Evolutionary conservation across 2,888 invertebrate genomes (phyloP).

Genomic region (Oxytorus armatus): DNA sequence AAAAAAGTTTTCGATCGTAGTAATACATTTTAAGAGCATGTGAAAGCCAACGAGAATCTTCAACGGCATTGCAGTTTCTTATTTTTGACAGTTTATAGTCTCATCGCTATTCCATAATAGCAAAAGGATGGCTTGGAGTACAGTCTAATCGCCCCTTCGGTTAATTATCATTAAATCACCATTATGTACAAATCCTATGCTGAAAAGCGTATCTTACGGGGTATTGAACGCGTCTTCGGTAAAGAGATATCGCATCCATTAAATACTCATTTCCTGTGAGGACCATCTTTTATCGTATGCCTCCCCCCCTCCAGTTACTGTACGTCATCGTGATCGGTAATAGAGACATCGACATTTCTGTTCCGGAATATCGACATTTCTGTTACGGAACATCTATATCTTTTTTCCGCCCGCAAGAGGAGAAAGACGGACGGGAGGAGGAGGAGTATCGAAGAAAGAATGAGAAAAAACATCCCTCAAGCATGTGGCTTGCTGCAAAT

Average conservation of each 20-base stretch:
- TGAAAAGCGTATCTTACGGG: neutral
- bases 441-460: too few relatives aligned
- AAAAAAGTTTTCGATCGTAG: too few relatives aligned
- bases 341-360: slow-evolving; percentile 24
- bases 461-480: slow-evolving; percentile 17
- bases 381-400: slow-evolving; percentile 32
- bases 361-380: slow-evolving; percentile 30
- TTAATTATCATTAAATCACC: neutral
- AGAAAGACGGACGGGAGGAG: slow-evolving; percentile 15
- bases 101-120: neutral
- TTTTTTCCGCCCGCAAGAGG: slow-evolving; percentile 33
- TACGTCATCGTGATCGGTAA: slow-evolving; percentile 13
- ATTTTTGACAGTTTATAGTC: neutral
- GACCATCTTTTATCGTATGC: slow-evolving; percentile 16
- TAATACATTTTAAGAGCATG: too few relatives aligned
- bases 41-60: too few relatives aligned
- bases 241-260: slow-evolving; percentile 48
- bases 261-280: slow-evolving; percentile 53
- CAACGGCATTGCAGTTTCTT: too few relatives aligned
- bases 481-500: neutral
- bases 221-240: slow-evolving; percentile 23
- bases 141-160: neutral
- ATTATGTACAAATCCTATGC: slow-evolving; percentile 26
- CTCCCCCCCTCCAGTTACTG: neutral
- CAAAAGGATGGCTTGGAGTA: neutral